Conservation (phyloP, 2,888 invertebrate species). For the Dermolepida albohirtum region DNA sequence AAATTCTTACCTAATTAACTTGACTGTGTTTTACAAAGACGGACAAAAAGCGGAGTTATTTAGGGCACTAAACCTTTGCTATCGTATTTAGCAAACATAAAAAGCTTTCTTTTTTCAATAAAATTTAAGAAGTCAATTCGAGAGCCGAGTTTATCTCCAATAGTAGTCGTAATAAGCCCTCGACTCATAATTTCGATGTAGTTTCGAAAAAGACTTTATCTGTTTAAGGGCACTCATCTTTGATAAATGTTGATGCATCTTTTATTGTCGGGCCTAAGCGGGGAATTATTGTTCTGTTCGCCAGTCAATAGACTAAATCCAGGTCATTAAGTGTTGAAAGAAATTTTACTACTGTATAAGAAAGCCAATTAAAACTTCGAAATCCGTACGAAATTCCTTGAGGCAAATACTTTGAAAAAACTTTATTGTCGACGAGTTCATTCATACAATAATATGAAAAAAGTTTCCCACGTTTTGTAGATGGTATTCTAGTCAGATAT, state of each 20-base stretch:
- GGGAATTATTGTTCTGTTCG: conserved; percentile 21
- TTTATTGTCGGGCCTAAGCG: conserved; percentile 5
- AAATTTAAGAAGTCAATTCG: no score
- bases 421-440: no score
- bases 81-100: no score
- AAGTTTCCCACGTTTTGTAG: no score
- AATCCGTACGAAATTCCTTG: neutral
- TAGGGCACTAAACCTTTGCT: no score
- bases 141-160: neutral
- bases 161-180: neutral
- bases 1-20: no score
- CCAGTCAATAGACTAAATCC: conserved; percentile 9
- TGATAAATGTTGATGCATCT: conserved; percentile 18
- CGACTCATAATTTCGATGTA: neutral
- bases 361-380: conserved; percentile 16
- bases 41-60: no score
- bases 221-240: conserved; percentile 5
- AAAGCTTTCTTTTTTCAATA: no score
- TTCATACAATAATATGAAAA: no score
- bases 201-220: conserved; percentile 3
- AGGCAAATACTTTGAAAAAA: no score
- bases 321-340: conserved; percentile 14
- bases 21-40: no score
- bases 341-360: conserved; percentile 5
- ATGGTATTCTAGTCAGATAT: no score